Base-by-base conservation (phyloP, 2,888 invertebrate genomes). In the Sinodicranocentrus sp. region DNA sequence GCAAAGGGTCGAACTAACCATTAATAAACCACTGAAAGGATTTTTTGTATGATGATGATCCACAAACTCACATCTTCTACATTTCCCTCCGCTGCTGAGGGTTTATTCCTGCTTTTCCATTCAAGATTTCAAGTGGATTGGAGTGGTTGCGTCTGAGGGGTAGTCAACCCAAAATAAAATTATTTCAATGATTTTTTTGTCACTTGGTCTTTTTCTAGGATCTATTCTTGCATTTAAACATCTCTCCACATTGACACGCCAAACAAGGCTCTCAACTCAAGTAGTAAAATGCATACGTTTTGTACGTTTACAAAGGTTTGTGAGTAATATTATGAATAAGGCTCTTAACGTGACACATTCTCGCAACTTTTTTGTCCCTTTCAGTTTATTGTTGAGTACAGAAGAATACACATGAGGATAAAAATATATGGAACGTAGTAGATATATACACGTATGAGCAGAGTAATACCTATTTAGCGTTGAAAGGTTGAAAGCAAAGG, bases 11-110 rank as follows among this genome's bases (percentile, higher is more conserved):
- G 73, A 84, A 73, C 82, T 82, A 85, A 77, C 88, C 88, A 88
- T 88, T 88, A 88, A 85, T 85, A 88, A 88, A 88, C 88, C 88
- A 83, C 88, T 86, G 87, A 87, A 87, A 84, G 84, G 87, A 86
- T 80, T 86, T 88, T n/a, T 73, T 48, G 52, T 8, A 75, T 48
- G 52, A 48, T 63, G 28, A 48, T 48, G 13, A 44, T 44, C 33
- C 33, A 33, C 33, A 10, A 10, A 15, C 19, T 52, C 15, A n/a
- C 63, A 43, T 43, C 3, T 19, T 28, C 19, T 19, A 17, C 39
- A 13, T n/a, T n/a, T n/a, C n/a, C n/a, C n/a, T n/a, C n/a, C n/a
- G n/a, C n/a, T n/a, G n/a, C n/a, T 59, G 19, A 13, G 28, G 3
- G 1, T 28, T 63, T 43, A 39, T 57, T 52, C 33, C 48, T 67